Conservation (phyloP, 1,140 invertebrate species). For the Cydia splendana region DNA sequence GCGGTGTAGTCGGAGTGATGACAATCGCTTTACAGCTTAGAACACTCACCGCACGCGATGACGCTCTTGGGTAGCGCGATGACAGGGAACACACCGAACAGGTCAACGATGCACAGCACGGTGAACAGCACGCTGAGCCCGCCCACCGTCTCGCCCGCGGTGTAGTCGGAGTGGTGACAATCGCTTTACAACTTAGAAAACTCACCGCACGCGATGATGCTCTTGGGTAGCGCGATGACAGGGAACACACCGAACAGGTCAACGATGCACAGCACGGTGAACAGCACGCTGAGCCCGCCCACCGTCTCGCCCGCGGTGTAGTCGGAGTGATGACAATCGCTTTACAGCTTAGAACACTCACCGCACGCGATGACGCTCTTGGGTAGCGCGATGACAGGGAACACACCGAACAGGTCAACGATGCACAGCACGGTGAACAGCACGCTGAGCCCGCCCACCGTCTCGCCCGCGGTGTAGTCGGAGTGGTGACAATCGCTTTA, state of each 20-base stretch:
- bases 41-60: constrained; percentile 84
- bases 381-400: constrained; percentile 87
- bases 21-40: too few species aligned
- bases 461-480: constrained; percentile 58
- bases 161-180: too few species aligned
- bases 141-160: too few species aligned
- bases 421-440: constrained; percentile 85
- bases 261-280: constrained; percentile 83
- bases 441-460: constrained; percentile 81
- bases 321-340: constrained; percentile 42
- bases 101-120: constrained; percentile 83
- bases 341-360: constrained; percentile 54
- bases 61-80: constrained; percentile 86
- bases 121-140: constrained; percentile 86
- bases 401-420: constrained; percentile 90
- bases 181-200: too few species aligned
- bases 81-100: constrained; percentile 90
- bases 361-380: constrained; percentile 86
- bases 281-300: constrained; percentile 83
- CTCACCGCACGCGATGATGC: constrained; percentile 86
- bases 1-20: too few species aligned
- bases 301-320: constrained; percentile 62
- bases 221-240: constrained; percentile 85
- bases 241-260: constrained; percentile 92
- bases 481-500: constrained; percentile 38